Base-by-base conservation (phyloP, 1,140 invertebrate species). In the Pseudomyrmex cubaensis region DNA sequence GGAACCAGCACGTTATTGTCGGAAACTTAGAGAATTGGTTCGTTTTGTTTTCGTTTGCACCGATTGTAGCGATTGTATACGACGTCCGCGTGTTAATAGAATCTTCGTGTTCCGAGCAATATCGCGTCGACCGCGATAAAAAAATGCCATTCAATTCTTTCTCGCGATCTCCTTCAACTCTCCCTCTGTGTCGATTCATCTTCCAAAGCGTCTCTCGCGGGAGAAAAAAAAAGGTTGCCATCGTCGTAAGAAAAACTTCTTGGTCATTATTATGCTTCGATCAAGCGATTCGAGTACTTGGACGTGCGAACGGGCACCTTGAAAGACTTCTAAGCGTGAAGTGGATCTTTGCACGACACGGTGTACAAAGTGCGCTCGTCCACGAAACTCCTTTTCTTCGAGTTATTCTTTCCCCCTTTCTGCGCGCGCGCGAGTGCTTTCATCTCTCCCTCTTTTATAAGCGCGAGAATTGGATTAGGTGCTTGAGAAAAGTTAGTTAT, bases 401-500 rank as follows among this genome's bases (percentile, higher is more conserved):
- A 57, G 56, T 75, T 76, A 62, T 80, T 84, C 76, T 76, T 82
- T 22, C 73, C 89, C 85, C 90, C 88, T 12, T 35, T 35, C 35
- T 35, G 35, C 35, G 35, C 35, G 5, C 35, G 35, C 35, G 35
- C 35, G 35, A 85, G 76, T 59, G 87, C 88, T 89, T 89, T 82
- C 66, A 84, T 83, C 66, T 52, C 63, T 48, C 2, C 48, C 17
- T 17, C 87, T 73, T 80, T 80, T 84, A 86, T 89, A 88, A 82
- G 75, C 77, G 83, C 48, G 64, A 84, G 73, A 91, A 93, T 92
- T 90, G 91, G 90, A 93, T 93, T 93, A 92, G 88, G 73, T 87
- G 87, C 78, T 84, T 44, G 70, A 80, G 87, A 62, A 89, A 90
- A 92, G 90, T 91, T 92, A 80, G 85, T 76, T 83, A 74, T 59